Evolutionary conservation across 64 coral and sea anemone species (phyloP), one percentile per base, ranked within the genome.

Genomic region (Cladopsammia gracilis): DNA sequence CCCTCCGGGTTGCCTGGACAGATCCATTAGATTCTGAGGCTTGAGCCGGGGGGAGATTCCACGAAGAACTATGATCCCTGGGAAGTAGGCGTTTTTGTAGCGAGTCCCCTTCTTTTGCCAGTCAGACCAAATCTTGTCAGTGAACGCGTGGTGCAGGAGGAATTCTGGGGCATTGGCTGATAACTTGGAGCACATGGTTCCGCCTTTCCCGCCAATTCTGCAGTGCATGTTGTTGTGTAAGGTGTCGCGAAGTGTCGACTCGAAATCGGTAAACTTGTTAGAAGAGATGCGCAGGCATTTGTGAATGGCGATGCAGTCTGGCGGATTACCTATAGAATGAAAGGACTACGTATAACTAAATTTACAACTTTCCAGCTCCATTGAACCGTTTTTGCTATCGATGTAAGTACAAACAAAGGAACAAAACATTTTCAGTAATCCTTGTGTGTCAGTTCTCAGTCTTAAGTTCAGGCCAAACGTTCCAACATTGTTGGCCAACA

Each of bases 141-240:
- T 90, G 10, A 97, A 97, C 2, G 73, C 92, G 23, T 97, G 96
- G 58, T 97, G 96, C 20, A 97, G 60, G 34, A 97, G 93, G 47
- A 97, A 97, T 61, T 97, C 96, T 20, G 96, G 96, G 20, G 96
- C 96, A 83, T 97, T 97, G 0, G 96, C 96, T 7, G 96, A 93
- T 11, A 26, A 24, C n/a, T 15, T 90, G 15, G 81, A 54, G 58
- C 96, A 97, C 96, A 97, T 97, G 12, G 96, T 97, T 0, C 96
- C 96, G 0, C 82, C 88, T 18, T 25, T 73, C 25, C 96, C 96
- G 2, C 96, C 96, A 7, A 97, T 97, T 22, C 96, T 89, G 66
- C 96, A 97, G 50, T 97, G 96, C 96, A 97, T 97, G 49, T 94
- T 94, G 26, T 97, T 90, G 42, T 97, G 96, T 70, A 97, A 75